Evolutionary conservation across 2,113 vertebrate genomes (phyloP), one percentile per base, ranked within the genome.

Genomic region (Pygoscelis adeliae): DNA sequence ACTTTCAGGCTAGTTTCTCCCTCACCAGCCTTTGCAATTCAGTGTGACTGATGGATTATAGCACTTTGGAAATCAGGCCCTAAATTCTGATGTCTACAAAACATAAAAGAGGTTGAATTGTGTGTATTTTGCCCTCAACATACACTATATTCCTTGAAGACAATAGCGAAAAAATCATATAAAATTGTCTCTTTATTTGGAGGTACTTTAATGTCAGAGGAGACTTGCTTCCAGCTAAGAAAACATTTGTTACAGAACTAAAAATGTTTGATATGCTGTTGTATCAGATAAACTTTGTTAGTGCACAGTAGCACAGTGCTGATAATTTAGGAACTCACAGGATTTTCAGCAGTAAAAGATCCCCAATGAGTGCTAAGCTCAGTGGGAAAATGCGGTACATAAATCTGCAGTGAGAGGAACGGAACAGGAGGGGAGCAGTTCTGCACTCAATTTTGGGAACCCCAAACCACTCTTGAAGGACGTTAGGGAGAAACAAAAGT

Each of bases 201-300:
- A 81, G 52, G 15, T 22, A 49, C 65, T 94, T 95, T 65, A 89
- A 40, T 84, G 87, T 82, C 61, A 44, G 83, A 69, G 47, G 76
- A 67, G 76, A 56, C 27, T 92, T 93, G 69, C 89, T 97, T 80
- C 90, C 61, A 92, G 90, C 88, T 71, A 92, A 91, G 89, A 71
- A 83, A 93, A 86, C 65, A 59, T 84, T 94, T 95, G 69, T 90
- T 84, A 62, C 38, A 82, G 83, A 87, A 10, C 76, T 84, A 71
- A 86, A 89, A 90, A 67, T 92, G 47, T 78, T 92, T 81, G 86
- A 74, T 92, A 74, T 69, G 59, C 42, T 79, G 61, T 87, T 55
- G 65, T 40, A 91, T 63, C 67, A 72, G 90, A 90, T 87, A 72
- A 93, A 93, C 70, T 85, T 91, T 72, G 69, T 72, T 91, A 90